A percentile compares a stretch with the other conserved stretches of the same genome.
Evolutionary conservation across 2,888 invertebrate species (phyloP).

Genomic region (Eurois occulta): DNA sequence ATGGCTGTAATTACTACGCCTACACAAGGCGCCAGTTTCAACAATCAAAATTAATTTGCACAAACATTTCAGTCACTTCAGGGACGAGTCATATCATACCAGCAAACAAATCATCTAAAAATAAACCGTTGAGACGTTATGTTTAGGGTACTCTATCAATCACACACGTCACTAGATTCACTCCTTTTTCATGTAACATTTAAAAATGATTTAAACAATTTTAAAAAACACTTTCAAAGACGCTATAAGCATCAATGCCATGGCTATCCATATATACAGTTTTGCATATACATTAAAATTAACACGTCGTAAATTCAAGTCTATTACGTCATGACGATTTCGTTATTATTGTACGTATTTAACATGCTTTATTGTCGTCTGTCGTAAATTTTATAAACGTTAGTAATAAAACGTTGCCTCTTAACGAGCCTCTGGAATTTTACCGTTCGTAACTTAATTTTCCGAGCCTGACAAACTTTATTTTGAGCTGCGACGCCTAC

Average conservation of each 20-base stretch:
- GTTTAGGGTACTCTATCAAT: constrained; percentile 51
- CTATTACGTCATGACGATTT: constrained; percentile 72
- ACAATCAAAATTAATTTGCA: constrained; percentile 33
- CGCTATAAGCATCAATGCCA: constrained; percentile 33
- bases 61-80: constrained; percentile 39
- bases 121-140: constrained; percentile 31
- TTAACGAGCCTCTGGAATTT: constrained; percentile 60
- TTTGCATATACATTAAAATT: constrained; percentile 75
- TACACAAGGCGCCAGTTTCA: constrained; percentile 34
- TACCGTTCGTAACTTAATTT: constrained; percentile 46
- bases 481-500: constrained; percentile 44
- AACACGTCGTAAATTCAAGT: constrained; percentile 75
- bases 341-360: constrained; percentile 71
- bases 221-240: constrained; percentile 12
- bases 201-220: neutral
- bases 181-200: constrained; percentile 13
- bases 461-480: constrained; percentile 33
- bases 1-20: constrained; percentile 25
- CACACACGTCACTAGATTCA: constrained; percentile 32
- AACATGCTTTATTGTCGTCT: constrained; percentile 74
- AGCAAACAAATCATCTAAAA: constrained; percentile 46
- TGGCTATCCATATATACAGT: constrained; percentile 60
- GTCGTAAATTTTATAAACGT: constrained; percentile 76
- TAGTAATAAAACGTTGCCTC: constrained; percentile 70
- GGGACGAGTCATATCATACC: constrained; percentile 34